A percentile compares a stretch with the other conserved stretches of the same genome.
Conservation (phyloP, 1,140 invertebrate genomes). For the Bombus pascuorum region DNA sequence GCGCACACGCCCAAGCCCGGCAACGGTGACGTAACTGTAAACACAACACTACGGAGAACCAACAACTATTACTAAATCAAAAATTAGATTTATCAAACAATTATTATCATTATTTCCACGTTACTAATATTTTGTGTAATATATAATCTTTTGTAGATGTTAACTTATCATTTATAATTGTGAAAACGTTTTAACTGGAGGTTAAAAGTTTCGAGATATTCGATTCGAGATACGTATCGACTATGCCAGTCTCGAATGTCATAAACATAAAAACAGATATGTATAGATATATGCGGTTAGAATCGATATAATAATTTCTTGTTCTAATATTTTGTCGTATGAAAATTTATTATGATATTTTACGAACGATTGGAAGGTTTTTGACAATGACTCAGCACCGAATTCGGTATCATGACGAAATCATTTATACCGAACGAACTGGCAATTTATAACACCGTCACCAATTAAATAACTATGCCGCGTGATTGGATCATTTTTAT, state of each 20-base stretch:
- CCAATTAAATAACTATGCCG: not conserved
- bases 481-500: conserved; percentile 13
- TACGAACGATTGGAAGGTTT: conserved; percentile 2
- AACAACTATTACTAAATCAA: conserved; percentile 24
- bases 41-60: conserved; percentile 59
- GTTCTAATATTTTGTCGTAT: not conserved
- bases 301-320: not conserved
- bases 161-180: too few relatives aligned
- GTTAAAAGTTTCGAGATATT: not conserved
- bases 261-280: not conserved
- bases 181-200: not conserved
- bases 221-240: not conserved
- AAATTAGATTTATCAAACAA: conserved; percentile 17
- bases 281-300: not conserved
- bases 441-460: conserved; percentile 17
- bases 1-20: conserved; percentile 46
- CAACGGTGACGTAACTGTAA: conserved; percentile 74
- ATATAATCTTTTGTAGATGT: too few relatives aligned
- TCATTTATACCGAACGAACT: not conserved
- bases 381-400: conserved; percentile 49
- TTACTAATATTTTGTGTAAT: too few relatives aligned
- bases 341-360: not conserved
- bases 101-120: not conserved
- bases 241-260: not conserved
- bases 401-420: conserved; percentile 44